Evolutionary conservation across 2,888 invertebrate genomes (phyloP).

Genomic region (Lysandra bellargus): DNA sequence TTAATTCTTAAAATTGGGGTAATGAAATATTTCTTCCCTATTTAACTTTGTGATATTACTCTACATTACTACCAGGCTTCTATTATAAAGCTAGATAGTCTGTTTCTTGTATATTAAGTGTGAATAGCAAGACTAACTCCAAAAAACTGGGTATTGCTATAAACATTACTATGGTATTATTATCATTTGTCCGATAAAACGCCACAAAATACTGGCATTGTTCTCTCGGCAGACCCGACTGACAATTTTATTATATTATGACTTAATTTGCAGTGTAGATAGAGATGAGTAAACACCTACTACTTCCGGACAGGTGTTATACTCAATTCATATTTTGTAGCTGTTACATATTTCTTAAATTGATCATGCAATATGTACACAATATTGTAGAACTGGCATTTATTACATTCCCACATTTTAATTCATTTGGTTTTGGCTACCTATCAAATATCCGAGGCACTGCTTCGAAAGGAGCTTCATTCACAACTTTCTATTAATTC

Average conservation of each 20-base stretch:
- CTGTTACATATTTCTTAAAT: neutral
- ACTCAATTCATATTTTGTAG: constrained; percentile 29
- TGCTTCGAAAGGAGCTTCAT: constrained; percentile 14
- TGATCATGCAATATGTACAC: neutral
- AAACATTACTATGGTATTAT: constrained; percentile 46
- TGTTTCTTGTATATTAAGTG: constrained; percentile 60
- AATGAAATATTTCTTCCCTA: constrained; percentile 1
- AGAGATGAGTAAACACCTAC: constrained; percentile 35
- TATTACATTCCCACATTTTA: constrained; percentile 2
- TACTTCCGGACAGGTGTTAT: constrained; percentile 38
- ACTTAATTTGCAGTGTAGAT: constrained; percentile 40
- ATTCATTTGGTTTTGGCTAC: neutral
- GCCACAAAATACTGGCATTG: constrained; percentile 76
- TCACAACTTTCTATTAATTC: neutral
- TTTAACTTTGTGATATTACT: constrained; percentile 32
- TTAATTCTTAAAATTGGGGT: neutral
- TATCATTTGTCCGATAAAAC: constrained; percentile 80
- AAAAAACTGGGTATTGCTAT: constrained; percentile 79
- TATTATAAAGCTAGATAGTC: constrained; percentile 66
- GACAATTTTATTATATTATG: constrained; percentile 46
- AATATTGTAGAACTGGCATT: constrained; percentile 9
- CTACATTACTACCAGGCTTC: constrained; percentile 47
- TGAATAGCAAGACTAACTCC: constrained; percentile 79
- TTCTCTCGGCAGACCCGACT: constrained; percentile 75
- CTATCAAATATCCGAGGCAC: neutral